Evolutionary conservation across 2,113 vertebrate genomes (phyloP).

Genomic region (Thryonomys swinderianus): DNA sequence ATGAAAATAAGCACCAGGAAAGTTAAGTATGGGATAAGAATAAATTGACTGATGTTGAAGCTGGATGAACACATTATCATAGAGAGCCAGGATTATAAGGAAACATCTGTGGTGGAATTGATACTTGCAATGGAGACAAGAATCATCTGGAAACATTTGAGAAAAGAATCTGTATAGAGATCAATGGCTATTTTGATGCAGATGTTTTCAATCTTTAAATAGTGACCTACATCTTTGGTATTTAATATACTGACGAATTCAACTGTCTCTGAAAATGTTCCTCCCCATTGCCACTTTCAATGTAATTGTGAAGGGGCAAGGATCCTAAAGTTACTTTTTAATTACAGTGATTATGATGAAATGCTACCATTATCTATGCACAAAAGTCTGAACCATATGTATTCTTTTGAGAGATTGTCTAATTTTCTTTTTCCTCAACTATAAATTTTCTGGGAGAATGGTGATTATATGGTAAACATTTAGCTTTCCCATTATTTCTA

Average conservation of each 20-base stretch:
- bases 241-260: not conserved
- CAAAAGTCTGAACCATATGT: not conserved
- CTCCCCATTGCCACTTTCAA: not conserved
- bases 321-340: not conserved
- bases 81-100: not conserved
- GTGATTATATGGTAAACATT: slow-evolving; percentile 61
- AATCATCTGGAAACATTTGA: not conserved
- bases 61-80: not conserved
- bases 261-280: not conserved
- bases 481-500: slow-evolving; percentile 51
- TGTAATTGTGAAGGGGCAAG: not conserved
- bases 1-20: not conserved
- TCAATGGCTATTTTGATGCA: not conserved
- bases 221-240: not conserved
- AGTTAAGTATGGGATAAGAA: not conserved
- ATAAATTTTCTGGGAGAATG: slow-evolving; percentile 29
- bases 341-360: slow-evolving; percentile 33
- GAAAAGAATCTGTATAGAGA: not conserved
- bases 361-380: not conserved
- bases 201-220: not conserved
- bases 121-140: not conserved
- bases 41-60: not conserved
- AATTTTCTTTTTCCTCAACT: slow-evolving; percentile 38
- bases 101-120: not conserved
- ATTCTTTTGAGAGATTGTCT: not conserved